Evolutionary conservation across 2,113 vertebrate species (phyloP).

Genomic region (Gopherus flavomarginatus): DNA sequence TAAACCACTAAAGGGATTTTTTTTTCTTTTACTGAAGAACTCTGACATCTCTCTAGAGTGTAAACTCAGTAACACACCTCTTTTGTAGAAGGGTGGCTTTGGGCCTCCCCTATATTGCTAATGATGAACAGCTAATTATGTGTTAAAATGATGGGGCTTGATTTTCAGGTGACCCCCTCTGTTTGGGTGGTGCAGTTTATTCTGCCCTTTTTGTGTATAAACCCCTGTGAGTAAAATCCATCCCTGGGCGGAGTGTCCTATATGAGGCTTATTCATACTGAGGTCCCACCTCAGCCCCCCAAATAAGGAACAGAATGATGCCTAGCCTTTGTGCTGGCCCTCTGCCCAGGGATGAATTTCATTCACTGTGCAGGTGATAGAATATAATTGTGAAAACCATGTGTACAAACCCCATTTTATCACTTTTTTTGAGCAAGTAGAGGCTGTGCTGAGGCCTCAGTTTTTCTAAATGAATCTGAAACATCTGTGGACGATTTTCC

Average conservation of each 20-base stretch:
- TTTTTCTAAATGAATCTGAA: neutral
- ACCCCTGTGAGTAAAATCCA: neutral
- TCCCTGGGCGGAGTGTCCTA: neutral
- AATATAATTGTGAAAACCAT: neutral
- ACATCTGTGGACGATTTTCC: neutral
- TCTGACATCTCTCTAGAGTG: neutral
- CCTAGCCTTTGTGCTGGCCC: neutral
- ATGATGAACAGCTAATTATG: neutral
- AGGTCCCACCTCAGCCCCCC: neutral
- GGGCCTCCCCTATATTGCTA: neutral
- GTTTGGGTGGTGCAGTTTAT: neutral
- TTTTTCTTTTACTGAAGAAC: neutral
- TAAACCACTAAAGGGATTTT: neutral
- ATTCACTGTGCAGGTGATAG: neutral
- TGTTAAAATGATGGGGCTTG: neutral
- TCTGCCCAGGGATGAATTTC: neutral
- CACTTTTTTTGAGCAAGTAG: neutral
- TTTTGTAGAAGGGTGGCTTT: neutral
- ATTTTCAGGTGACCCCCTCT: neutral
- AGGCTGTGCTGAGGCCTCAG: neutral
- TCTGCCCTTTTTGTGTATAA: neutral
- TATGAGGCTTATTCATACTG: neutral
- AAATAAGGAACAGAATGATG: neutral
- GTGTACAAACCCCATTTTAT: constrained; percentile 2
- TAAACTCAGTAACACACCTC: neutral